Conservation (phyloP, 2,797 vertebrate genomes). For the Syngnathus acus region DNA sequence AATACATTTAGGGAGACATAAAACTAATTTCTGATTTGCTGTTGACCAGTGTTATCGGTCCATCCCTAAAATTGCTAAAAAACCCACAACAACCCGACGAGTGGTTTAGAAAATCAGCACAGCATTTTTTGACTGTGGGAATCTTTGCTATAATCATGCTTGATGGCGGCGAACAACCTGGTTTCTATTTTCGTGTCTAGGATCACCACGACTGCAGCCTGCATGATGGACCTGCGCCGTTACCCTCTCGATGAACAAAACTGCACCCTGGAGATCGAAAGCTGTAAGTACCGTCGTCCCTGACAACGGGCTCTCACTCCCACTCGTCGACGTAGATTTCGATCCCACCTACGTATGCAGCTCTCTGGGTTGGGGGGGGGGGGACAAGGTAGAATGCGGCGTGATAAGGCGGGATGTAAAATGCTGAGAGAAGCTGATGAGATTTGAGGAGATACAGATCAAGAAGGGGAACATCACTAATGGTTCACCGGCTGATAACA, state of each 20-base stretch:
- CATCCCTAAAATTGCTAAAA: no score
- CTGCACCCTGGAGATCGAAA: conserved; percentile 96
- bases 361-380: conserved; percentile 23
- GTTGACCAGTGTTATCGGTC: no score
- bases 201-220: conserved; percentile 95
- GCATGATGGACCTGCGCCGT: conserved; percentile 95
- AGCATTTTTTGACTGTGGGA: neutral
- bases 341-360: conserved; percentile 36
- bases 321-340: conserved; percentile 38
- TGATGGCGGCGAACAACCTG: conserved; percentile 27
- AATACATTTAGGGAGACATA: no score
- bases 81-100: no score
- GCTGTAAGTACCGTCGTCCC: conserved; percentile 82
- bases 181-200: conserved; percentile 60
- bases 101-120: no score
- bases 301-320: conserved; percentile 49
- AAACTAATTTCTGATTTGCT: no score
- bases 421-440: conserved; percentile 64
- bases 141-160: neutral
- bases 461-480: conserved; percentile 62
- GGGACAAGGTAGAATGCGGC: conserved; percentile 35
- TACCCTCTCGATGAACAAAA: conserved; percentile 94
- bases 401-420: conserved; percentile 51
- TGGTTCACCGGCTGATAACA: conserved; percentile 66
- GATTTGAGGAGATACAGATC: conserved; percentile 59